Base-by-base conservation (phyloP, 2,797 vertebrate genomes). In the Hippopotamyrus pictus region DNA sequence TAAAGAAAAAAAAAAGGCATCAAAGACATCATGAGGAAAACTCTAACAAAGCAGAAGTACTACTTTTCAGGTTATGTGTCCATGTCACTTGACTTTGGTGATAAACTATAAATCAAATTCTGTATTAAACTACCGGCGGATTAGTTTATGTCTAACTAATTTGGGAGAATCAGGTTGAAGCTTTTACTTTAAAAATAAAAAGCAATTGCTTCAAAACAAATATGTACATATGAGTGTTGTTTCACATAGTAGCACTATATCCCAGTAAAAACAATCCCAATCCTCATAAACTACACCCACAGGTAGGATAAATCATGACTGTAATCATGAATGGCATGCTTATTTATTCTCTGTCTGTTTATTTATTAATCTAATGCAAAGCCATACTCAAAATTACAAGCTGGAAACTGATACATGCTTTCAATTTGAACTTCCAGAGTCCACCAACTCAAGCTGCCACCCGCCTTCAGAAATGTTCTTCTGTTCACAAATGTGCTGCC, bases 281-380 rank as follows among this genome's bases (percentile, higher is more conserved):
- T 19, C 19, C 7, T 41, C 33, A n/a, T 19, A 79, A 79, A 46
- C 33, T 19, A n/a, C 73, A 79, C 6, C 73, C 37, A 46, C 73
- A 41, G 14, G 41, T 79, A n/a, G 73, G 37, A 79, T 79, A 79
- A 46, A 44, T 79, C 7, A 9, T 79, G 5, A 19, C 73, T 79
- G 73, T 9, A 79, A 79, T n/a, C 73, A 79, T 79, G 73, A 79
- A 79, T 46, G 37, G 73, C 5, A 41, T n/a, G 37, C 73, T 79
- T 79, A 79, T 79, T 44, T 46, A 79, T 79, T 79, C 73, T 79
- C 17, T n/a, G 73, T 79, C 73, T n/a, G 41, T 79, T 46, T 79
- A 79, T 79, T 44, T 79, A 9, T 79, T 44, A 41, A 44, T 79
- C 37, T 41, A 79, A 79, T 46, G 41, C 73, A 46, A 79, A 79